Base-by-base conservation (phyloP, 2,113 vertebrate species). In the Tupaia tana region DNA sequence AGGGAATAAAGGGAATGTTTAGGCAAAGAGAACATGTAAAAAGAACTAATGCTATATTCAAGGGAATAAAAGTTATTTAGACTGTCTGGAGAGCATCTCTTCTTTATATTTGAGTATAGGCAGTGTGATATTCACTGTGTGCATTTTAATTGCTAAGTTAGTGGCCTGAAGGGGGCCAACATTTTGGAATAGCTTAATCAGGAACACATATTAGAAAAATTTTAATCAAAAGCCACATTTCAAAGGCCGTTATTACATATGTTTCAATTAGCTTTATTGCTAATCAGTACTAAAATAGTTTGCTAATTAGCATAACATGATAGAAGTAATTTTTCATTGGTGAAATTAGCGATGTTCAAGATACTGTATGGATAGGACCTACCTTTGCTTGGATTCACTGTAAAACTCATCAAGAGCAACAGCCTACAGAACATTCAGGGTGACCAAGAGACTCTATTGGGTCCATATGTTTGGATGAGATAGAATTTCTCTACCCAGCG, bases 251-350 rank as follows among this genome's bases (percentile, higher is more conserved):
- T 31, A 52, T 59, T 73, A 67, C 4, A 20, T 63, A 18, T 54
- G 2, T 66, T 85, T 89, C 27, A 94, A 89, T 85, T 84, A 69
- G 10, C 29, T 85, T 96, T 89, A 27, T 52, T 88, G 83, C 54
- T 87, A 18, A 84, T 73, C 22, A 66, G 58, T 83, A 61, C 20
- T 67, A 19, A 78, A 31, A 66, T 43, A 25, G 25, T 52, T 64
- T 78, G 43, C 9, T 69, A 77, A 91, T 61, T 82, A 83, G 61
- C 18, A 29, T 77, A 86, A 75, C 13, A 56, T 29, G 31, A 77
- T 58, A 43, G 12, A 91, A 95, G 91, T 54, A 58, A 70, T 56
- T 92, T 71, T 71, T 89, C 12, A 56, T 22, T 73, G 29, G 67
- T 43, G 15, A 89, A 67, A 64, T 69, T 69, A 29, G 22, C 25